Evolutionary conservation across 2,888 invertebrate genomes (phyloP).

Genomic region (Pyrocoelia pectoralis): DNA sequence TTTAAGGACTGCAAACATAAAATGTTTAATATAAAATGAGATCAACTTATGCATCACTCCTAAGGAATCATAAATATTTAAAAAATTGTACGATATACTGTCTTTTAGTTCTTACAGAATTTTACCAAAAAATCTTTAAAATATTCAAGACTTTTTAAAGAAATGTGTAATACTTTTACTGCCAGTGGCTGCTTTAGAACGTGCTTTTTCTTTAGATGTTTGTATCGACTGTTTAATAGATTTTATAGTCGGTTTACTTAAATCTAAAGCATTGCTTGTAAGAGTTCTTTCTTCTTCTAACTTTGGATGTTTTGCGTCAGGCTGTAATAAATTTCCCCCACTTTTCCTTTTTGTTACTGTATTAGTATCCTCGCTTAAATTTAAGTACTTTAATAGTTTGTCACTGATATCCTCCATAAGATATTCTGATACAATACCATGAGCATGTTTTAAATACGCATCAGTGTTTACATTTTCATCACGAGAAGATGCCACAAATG

Average conservation of each 20-base stretch:
- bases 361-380: conserved; percentile 69
- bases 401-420: conserved; percentile 73
- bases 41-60: not conserved
- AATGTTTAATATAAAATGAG: not conserved
- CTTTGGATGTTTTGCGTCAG: conserved; percentile 44
- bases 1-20: too few relatives aligned
- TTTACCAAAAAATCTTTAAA: not conserved
- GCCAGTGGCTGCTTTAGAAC: conserved; percentile 79
- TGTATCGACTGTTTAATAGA: conserved; percentile 62
- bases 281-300: conserved; percentile 58
- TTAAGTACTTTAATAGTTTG: conserved; percentile 70
- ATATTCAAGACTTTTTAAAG: conserved; percentile 71
- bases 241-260: conserved; percentile 58
- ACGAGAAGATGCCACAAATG: conserved; percentile 69
- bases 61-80: conserved; percentile 5
- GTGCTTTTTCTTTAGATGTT: conserved; percentile 76
- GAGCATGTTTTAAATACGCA: conserved; percentile 75
- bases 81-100: conserved; percentile 3
- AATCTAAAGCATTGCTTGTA: conserved; percentile 54
- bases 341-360: conserved; percentile 66
- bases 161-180: conserved; percentile 83
- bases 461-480: conserved; percentile 66
- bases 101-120: not conserved
- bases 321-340: conserved; percentile 14
- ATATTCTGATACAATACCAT: conserved; percentile 83